Conservation (phyloP, 2,797 vertebrate species). For the Alcedo atthis region DNA sequence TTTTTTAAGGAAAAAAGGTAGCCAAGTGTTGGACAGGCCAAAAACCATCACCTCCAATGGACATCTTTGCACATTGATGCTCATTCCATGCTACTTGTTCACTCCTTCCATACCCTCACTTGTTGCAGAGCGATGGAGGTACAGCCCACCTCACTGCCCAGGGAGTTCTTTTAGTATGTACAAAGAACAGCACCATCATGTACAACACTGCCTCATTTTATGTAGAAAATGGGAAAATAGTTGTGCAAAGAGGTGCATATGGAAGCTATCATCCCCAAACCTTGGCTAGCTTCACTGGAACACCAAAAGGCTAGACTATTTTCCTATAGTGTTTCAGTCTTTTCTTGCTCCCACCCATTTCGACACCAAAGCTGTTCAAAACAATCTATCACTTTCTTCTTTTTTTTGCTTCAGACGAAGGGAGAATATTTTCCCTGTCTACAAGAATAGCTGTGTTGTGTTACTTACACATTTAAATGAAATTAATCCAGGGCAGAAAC, state of each 20-base stretch:
- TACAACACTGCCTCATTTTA: background rate
- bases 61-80: background rate
- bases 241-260: slow-evolving; percentile 25
- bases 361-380: slow-evolving; percentile 8
- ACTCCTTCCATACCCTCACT: background rate
- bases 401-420: background rate
- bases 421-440: background rate
- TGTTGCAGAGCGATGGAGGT: rapidly evolving
- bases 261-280: slow-evolving; percentile 40
- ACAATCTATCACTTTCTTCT: background rate
- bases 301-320: slow-evolving; percentile 5
- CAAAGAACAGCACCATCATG: background rate
- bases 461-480: background rate
- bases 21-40: background rate
- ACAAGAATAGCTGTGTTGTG: background rate
- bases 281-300: slow-evolving; percentile 37
- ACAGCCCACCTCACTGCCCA: background rate
- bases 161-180: background rate
- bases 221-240: background rate
- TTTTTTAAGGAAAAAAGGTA: background rate
- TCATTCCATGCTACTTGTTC: rapidly evolving
- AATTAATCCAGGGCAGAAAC: background rate
- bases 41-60: background rate
- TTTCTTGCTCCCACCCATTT: slow-evolving; percentile 18
- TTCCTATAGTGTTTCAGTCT: slow-evolving; percentile 39